These are phyloP conservation scores for Okamejei kenojei DNA, from an alignment of 2,797 vertebrate species.

Conservation along the genomic window DNA sequence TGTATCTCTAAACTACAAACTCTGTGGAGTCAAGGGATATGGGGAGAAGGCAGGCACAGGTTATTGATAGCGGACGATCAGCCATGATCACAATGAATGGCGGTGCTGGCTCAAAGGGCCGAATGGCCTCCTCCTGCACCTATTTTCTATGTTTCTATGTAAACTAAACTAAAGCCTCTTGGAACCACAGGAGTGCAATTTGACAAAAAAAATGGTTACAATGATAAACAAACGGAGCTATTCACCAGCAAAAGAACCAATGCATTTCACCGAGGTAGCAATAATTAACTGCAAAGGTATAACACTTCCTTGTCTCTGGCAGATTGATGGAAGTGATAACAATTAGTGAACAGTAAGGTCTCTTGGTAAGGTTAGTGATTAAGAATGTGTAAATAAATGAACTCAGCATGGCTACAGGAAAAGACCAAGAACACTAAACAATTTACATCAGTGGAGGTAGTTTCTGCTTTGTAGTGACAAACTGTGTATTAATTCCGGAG, in stretches of 20 bases:
- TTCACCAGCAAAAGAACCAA: background rate
- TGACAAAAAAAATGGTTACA: background rate
- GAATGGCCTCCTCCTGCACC: too few species aligned
- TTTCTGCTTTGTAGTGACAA: background rate
- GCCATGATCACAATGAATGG: too few species aligned
- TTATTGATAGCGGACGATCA: too few species aligned
- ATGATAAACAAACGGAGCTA: background rate
- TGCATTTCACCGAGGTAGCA: background rate
- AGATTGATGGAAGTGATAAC: constrained; percentile 1
- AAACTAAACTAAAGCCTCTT: background rate
- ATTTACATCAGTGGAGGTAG: background rate
- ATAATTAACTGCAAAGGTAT: background rate
- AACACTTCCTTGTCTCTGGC: background rate
- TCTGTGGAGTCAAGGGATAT: too few species aligned
- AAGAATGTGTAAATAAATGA: background rate
- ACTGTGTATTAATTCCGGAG: background rate
- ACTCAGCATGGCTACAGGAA: background rate
- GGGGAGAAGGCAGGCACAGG: too few species aligned
- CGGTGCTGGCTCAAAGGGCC: too few species aligned
- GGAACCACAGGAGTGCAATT: background rate
- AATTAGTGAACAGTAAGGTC: background rate
- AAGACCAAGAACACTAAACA: background rate
- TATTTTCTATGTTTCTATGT: too few species aligned
- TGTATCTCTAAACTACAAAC: too few species aligned
- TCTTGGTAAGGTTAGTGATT: constrained; percentile 1